Percentiles rank a stretch among this genome's conserved stretches.
phyloP scores from a whole-genome alignment of 2,888 invertebrate species.

The Altica lythri region DNA sequence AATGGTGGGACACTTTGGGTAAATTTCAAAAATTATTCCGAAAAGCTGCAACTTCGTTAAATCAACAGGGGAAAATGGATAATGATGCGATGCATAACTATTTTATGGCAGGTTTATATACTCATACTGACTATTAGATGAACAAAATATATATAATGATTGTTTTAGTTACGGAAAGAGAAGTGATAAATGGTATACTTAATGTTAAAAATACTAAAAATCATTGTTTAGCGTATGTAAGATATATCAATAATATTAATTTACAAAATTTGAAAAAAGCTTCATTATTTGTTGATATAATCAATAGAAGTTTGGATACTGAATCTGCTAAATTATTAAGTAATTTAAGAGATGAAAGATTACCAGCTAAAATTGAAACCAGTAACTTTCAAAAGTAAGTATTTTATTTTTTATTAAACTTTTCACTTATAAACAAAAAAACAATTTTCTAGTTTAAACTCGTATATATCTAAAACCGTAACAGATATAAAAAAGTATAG shows the following conservation, averaged over 20 bases:
- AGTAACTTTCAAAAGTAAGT: slow-evolving; percentile 85
- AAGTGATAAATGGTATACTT: slow-evolving; percentile 94
- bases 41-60: slow-evolving; percentile 87
- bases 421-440: too few relatives aligned
- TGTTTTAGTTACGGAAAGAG: slow-evolving; percentile 91
- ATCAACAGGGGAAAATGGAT: slow-evolving; percentile 81
- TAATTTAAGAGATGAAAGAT: slow-evolving; percentile 85
- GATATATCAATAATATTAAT: slow-evolving; percentile 97
- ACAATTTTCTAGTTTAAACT: too few relatives aligned
- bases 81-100: slow-evolving; percentile 96
- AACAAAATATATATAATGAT: slow-evolving; percentile 3
- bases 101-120: slow-evolving; percentile 89
- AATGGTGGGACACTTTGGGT: slow-evolving; percentile 97
- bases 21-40: slow-evolving; percentile 95
- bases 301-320: slow-evolving; percentile 87
- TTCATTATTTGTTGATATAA: slow-evolving; percentile 92
- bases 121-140: neutral
- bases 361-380: slow-evolving; percentile 87
- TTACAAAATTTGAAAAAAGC: slow-evolving; percentile 93
- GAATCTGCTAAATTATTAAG: slow-evolving; percentile 90
- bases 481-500: too few relatives aligned
- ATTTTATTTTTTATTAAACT: neutral
- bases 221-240: slow-evolving; percentile 91
- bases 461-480: too few relatives aligned
- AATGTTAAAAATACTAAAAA: slow-evolving; percentile 94